phyloP scores from a whole-genome alignment of 2,113 vertebrate species.

The Piprites chloris region DNA sequence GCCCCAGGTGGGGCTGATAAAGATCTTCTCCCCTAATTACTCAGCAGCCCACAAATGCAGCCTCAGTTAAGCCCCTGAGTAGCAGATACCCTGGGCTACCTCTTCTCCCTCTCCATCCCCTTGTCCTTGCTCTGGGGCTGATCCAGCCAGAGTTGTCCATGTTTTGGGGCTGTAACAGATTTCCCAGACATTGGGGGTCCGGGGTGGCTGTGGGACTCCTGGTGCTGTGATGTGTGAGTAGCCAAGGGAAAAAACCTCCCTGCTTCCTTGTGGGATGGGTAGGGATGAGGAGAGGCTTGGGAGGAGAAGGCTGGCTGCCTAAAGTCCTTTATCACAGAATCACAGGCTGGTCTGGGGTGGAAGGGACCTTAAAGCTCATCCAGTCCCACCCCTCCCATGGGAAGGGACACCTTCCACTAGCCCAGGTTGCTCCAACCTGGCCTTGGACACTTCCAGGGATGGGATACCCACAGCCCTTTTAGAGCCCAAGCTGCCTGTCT shows the following conservation, averaged over 20 bases:
- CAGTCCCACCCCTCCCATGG: not conserved
- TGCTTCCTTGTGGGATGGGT: not conserved
- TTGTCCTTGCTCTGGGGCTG: not conserved
- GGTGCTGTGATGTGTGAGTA: not conserved
- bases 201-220: not conserved
- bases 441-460: not conserved
- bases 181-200: too few relatives aligned
- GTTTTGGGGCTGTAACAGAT: not conserved
- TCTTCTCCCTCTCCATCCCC: not conserved
- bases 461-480: not conserved
- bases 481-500: not conserved
- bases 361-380: not conserved
- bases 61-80: not conserved
- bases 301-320: not conserved
- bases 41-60: not conserved
- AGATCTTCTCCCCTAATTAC: not conserved
- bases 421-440: not conserved
- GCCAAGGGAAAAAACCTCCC: not conserved
- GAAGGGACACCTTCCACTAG: not conserved
- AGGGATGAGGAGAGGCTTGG: not conserved
- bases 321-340: not conserved
- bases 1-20: not conserved
- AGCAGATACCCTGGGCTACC: not conserved
- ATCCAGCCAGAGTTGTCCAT: not conserved
- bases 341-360: not conserved